Evolutionary conservation across 2,797 vertebrate species (phyloP), one percentile per base, ranked within the genome.

Genomic region (Parauchenoglanis punctatus): DNA sequence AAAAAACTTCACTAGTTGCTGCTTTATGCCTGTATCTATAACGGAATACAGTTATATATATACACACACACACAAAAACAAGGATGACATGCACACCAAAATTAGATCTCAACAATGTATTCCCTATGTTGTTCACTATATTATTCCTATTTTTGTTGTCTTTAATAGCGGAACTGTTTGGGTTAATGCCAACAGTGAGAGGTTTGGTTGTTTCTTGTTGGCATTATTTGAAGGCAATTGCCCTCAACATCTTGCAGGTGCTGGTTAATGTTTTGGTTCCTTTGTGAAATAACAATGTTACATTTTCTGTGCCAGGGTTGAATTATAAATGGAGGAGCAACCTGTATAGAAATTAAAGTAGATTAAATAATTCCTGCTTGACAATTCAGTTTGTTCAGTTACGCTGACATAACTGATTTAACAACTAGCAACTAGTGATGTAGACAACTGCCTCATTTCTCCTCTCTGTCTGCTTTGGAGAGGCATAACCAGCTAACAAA

Each of bases 241-340:
- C 76, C 81, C 87, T 89, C 83, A 65, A 84, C 90, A 83, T 46
- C 81, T 83, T 85, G 92, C 95, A 95, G 94, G 93, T 95, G 90
- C 88, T n/a, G 88, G 88, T 89, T 92, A 85, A 73, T 94, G 91
- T 94, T 93, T 93, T 6, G 91, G 91, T 92, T 92, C 70, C 35
- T 78, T 40, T 23, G 59, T 20, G 70, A 85, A 92, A 94, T 93
- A 85, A 85, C 40, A 61, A 20, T 70, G 61, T 84, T 44, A 25
- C 25, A 40, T 31, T 59, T 81, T 65, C 40, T 72, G n/a, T 65
- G 56, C 17, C 87, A 81, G 67, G 76, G 83, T 40, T 85, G 58
- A 88, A 68, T 73, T 85, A 54, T 85, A 56, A 61, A 84, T 59
- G 35, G 52, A 59, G 46, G 15, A 40, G 23, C 15, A 65, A 58